Conservation (phyloP, 2,797 vertebrate species). For the Enteromius afrohamiltoni region DNA sequence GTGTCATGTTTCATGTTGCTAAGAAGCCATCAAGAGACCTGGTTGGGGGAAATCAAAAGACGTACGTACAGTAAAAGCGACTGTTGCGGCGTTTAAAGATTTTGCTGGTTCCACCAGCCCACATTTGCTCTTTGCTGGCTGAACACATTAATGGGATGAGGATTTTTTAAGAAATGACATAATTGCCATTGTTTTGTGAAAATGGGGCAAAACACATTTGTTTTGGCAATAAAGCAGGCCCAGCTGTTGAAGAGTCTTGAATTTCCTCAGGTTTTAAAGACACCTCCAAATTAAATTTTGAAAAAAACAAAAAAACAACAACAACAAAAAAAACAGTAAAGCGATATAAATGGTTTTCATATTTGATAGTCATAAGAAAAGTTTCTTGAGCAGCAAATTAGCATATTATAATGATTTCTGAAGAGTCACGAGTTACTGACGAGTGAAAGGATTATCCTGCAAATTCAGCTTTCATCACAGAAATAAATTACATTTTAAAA, state of each 20-base stretch:
- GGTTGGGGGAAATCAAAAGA: slow-evolving; percentile 83
- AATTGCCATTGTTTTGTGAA: slow-evolving; percentile 31
- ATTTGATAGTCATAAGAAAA: neutral
- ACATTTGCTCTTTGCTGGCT: slow-evolving; percentile 45
- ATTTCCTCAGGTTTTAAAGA: neutral
- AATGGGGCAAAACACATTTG: slow-evolving; percentile 24
- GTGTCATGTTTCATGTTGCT: slow-evolving; percentile 86
- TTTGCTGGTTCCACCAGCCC: slow-evolving; percentile 66
- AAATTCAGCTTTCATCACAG: neutral
- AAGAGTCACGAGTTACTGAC: neutral
- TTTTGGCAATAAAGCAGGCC: neutral
- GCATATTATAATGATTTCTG: neutral
- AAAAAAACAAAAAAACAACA: too few relatives aligned
- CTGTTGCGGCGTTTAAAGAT: slow-evolving; percentile 75
- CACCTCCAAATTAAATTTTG: neutral
- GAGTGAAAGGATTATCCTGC: neutral
- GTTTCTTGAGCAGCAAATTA: neutral
- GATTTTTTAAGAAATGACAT: slow-evolving; percentile 47
- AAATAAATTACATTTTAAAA: neutral
- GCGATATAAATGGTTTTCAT: neutral
- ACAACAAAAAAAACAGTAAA: neutral
- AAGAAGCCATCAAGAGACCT: slow-evolving; percentile 81
- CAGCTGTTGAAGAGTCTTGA: neutral
- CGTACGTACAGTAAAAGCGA: slow-evolving; percentile 76
- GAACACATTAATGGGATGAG: slow-evolving; percentile 57